phyloP scores from a whole-genome alignment of 2,888 invertebrate genomes.

The Microctonus hyperodae region DNA sequence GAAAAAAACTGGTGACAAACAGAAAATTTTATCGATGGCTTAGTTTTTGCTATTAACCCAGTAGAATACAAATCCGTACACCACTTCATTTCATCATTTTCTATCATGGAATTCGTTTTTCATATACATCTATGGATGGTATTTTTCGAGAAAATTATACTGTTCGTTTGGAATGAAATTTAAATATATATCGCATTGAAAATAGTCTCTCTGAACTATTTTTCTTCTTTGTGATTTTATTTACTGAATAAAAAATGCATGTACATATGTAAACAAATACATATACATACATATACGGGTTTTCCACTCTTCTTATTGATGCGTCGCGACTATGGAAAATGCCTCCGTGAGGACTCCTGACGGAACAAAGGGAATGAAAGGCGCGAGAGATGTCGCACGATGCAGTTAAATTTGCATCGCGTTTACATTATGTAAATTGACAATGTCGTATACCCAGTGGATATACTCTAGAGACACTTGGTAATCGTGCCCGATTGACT shows the following conservation, averaged over 20 bases:
- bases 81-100: no score
- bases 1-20: slow-evolving; percentile 11
- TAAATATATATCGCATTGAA: no score
- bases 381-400: slow-evolving; percentile 15
- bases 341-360: not conserved
- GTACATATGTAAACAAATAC: not conserved
- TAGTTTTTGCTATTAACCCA: no score
- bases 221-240: no score
- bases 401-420: slow-evolving; percentile 49
- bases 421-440: slow-evolving; percentile 51
- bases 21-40: no score
- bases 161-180: no score
- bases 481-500: slow-evolving; percentile 29
- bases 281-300: not conserved
- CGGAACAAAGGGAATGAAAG: slow-evolving; percentile 7
- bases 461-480: slow-evolving; percentile 37
- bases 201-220: no score
- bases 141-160: no score
- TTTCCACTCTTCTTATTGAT: not conserved
- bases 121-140: no score
- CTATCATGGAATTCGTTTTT: no score
- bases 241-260: no score
- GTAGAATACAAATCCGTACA: no score
- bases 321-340: not conserved
- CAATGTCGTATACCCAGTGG: slow-evolving; percentile 20